Evolutionary conservation across 2,113 vertebrate species (phyloP), one percentile per base, ranked within the genome.

Genomic region (Gnathonemus echidnorhynchus): DNA sequence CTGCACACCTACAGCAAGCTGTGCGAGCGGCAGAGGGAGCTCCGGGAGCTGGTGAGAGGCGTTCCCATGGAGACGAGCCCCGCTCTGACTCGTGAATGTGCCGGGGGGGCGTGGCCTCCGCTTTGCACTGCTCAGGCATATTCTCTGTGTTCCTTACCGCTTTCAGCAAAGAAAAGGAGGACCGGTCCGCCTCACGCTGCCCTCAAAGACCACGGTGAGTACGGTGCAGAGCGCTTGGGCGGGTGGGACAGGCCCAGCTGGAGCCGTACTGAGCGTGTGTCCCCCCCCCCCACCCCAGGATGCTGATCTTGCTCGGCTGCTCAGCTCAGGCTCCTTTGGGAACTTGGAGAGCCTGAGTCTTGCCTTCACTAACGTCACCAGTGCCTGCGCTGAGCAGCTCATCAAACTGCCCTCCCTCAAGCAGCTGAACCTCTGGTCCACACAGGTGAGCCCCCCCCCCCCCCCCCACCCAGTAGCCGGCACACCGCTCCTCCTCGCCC

Each of bases 351-450:
- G 99, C 95, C 96, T 99, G 94, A 99, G 98, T 93, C 94, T 99
- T 97, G 98, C 98, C 95, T 99, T 99, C 90, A 99, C 98, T 95
- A 99, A 99, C 0, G 98, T 99, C 95, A 99, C 98, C 90, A 99
- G 98, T 96, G 98, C 98, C 97, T 99, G 98, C 93, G 98, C 98
- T 0, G 98, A 99, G 96, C 97, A 99, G 95, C 97, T 99, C 95
- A 99, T 99, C 94, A 99, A 99, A 96, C 97, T 99, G 96, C 98
- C 98, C 91, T 99, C 98, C 0, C 98, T 99, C 93, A 99, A 98
- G 95, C 98, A 99, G 95, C 97, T 99, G 92, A 99, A 99, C 96
- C 96, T 99, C 93, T 99, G 98, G 98, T 99, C 98, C 90, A 99
- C 98, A 91, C 98, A 99, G 98, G 98, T 99, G 46, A 39, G 93